A percentile compares a stretch with the other conserved stretches of the same genome.
These are phyloP conservation scores for Uropetala carovei DNA, from an alignment of 2,888 invertebrate species.

Conservation along the genomic window DNA sequence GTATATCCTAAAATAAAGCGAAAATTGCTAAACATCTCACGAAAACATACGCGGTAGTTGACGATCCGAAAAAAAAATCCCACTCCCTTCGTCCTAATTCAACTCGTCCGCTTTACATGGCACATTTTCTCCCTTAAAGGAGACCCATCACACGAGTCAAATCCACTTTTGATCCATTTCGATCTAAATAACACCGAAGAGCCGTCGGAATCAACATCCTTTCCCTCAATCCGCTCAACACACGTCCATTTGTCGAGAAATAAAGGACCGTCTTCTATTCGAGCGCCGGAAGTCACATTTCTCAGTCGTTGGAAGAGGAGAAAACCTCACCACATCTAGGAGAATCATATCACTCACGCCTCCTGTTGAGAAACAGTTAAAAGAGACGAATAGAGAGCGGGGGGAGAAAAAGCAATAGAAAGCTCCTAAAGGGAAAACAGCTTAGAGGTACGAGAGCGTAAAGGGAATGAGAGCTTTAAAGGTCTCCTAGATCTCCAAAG, in stretches of 20 bases:
- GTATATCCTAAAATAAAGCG: no score
- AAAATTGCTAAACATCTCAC: no score
- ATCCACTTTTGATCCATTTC: neutral
- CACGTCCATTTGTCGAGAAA: neutral
- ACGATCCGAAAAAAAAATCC: no score
- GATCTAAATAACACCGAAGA: neutral
- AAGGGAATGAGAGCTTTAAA: no score
- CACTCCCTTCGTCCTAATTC: no score
- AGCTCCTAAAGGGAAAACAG: no score
- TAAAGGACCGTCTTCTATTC: neutral
- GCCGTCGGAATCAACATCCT: neutral
- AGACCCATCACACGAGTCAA: neutral
- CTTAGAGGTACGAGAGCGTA: no score
- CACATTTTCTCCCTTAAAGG: neutral
- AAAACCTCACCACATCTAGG: neutral
- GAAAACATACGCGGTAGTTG: no score
- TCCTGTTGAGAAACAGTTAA: neutral
- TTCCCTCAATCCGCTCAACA: neutral
- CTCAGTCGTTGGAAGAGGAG: neutral
- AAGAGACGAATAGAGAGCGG: no score
- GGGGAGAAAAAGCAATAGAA: no score
- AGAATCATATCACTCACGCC: slow-evolving; percentile 4
- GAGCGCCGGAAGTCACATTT: neutral
- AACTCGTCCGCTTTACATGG: no score
- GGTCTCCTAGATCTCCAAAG: no score